Conservation (phyloP, 1,140 invertebrate genomes). For the Penaeus japonicus region DNA sequence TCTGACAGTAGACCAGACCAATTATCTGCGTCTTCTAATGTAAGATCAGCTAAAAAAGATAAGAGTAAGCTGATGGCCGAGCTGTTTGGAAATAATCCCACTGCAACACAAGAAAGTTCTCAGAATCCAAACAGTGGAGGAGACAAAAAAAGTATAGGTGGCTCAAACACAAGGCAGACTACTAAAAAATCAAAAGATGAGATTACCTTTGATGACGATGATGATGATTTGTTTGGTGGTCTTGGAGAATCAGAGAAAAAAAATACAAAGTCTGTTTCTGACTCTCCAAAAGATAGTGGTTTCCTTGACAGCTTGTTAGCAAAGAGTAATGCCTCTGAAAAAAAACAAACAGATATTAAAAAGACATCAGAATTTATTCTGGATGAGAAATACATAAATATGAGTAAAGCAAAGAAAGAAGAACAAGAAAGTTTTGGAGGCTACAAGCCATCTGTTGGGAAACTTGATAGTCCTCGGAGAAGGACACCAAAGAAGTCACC, state of each 20-base stretch:
- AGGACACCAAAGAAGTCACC: constrained; percentile 13
- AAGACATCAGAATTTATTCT: constrained; percentile 25
- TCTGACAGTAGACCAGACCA: background rate
- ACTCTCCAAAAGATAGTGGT: constrained; percentile 10
- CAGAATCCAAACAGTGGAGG: too few species aligned
- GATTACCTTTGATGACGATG: constrained; percentile 41
- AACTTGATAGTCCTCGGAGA: constrained; percentile 16
- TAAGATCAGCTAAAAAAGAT: background rate
- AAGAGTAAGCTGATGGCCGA: constrained; percentile 35
- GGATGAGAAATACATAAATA: constrained; percentile 40
- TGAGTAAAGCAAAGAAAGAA: background rate
- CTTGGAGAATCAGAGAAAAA: background rate
- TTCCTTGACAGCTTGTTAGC: constrained; percentile 30
- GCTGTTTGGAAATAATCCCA: constrained; percentile 18
- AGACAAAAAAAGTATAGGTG: background rate
- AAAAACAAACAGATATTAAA: background rate
- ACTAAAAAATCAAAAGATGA: constrained; percentile 17
- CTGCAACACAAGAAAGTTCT: background rate
- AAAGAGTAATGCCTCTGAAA: constrained; percentile 11
- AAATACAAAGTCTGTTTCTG: background rate
- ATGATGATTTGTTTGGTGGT: constrained; percentile 38
- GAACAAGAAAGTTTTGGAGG: background rate
- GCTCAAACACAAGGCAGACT: background rate
- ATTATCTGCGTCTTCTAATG: background rate
- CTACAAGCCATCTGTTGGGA: constrained; percentile 20